Evolutionary conservation across 2,888 invertebrate genomes (phyloP).

Genomic region (Microctonus brassicae): DNA sequence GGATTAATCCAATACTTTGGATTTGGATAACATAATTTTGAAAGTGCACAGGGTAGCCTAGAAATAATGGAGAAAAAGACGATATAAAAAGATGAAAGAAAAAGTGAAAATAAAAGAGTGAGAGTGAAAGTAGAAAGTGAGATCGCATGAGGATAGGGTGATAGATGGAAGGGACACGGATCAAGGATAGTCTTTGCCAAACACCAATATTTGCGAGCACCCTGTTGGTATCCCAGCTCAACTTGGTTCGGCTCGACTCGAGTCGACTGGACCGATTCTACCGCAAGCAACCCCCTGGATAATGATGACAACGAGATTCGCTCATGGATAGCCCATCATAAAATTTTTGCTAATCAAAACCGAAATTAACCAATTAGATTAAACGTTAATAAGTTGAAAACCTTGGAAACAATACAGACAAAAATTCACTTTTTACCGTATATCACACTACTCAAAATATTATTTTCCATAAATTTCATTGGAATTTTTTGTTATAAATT

Average conservation of each 20-base stretch:
- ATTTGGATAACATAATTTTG: too few species aligned
- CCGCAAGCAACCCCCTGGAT: conserved; percentile 60
- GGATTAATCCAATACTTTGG: too few species aligned
- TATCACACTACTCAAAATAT: too few species aligned
- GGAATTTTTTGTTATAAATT: too few species aligned
- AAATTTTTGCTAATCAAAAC: conserved; percentile 14
- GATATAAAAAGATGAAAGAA: conserved; percentile 3
- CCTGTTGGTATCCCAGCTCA: conserved; percentile 68
- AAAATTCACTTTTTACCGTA: too few species aligned
- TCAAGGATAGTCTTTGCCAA: conserved; percentile 70
- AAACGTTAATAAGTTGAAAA: neutral
- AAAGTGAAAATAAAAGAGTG: conserved; percentile 25
- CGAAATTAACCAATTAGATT: conserved; percentile 22
- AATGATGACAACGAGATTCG: conserved; percentile 42
- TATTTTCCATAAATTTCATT: too few species aligned
- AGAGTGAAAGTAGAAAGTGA: conserved; percentile 46
- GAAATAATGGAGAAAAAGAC: neutral
- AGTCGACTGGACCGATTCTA: conserved; percentile 63
- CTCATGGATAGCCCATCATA: conserved; percentile 37
- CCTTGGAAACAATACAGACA: too few species aligned
- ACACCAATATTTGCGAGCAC: conserved; percentile 70
- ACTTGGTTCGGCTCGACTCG: conserved; percentile 65
- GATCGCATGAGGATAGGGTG: conserved; percentile 50
- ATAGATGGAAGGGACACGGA: conserved; percentile 64
- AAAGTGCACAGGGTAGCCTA: too few species aligned